Percentiles rank a stretch among this genome's conserved stretches.
Evolutionary conservation across 2,113 vertebrate species (phyloP).

Genomic region (Loxodonta africana): DNA sequence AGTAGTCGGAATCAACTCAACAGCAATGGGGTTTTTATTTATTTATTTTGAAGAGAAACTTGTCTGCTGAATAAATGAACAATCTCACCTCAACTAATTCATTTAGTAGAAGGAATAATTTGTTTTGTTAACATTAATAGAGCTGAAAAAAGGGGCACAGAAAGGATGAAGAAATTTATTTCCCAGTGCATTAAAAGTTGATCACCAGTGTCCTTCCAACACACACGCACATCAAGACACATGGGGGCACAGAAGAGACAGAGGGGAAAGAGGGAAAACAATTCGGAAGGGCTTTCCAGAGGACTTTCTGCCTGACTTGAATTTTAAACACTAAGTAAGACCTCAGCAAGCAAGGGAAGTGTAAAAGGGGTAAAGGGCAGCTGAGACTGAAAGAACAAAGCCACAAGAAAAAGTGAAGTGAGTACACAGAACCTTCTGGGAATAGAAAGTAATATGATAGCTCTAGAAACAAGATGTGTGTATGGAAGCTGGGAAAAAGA

Average conservation of each 20-base stretch:
- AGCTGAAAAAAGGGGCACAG: neutral
- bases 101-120: neutral
- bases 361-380: neutral
- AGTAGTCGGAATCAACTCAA: too few species aligned
- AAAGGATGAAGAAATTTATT: neutral
- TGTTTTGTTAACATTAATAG: neutral
- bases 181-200: neutral
- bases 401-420: neutral
- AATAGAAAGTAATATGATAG: neutral
- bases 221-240: neutral
- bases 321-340: neutral
- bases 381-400: neutral
- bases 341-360: neutral
- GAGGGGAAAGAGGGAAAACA: neutral
- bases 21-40: too few species aligned
- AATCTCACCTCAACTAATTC: neutral
- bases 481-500: neutral
- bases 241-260: neutral
- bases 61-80: neutral
- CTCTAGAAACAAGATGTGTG: neutral
- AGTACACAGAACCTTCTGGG: neutral
- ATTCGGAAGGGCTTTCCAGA: neutral
- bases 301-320: neutral
- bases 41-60: neutral
- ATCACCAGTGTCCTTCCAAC: neutral